These are phyloP conservation scores for Romanogobio albipinnatus DNA, from an alignment of 2,113 vertebrate genomes.

Conservation along the genomic window DNA sequence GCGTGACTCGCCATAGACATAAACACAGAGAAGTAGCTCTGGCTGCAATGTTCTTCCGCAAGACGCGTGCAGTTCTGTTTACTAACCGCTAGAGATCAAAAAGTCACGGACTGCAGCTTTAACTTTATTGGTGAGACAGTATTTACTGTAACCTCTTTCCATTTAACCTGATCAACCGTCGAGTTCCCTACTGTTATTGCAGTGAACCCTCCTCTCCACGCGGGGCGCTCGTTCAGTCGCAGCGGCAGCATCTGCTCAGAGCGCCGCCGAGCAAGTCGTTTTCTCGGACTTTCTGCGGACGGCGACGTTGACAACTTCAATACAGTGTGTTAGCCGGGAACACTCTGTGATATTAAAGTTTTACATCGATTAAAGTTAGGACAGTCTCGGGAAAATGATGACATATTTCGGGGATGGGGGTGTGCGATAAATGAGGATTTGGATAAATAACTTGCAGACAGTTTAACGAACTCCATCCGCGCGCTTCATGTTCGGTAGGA, in stretches of 20 bases:
- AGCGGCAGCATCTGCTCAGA: background rate
- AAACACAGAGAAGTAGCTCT: no score
- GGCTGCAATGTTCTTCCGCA: no score
- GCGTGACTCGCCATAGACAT: no score
- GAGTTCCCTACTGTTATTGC: no score
- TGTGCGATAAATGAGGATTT: background rate
- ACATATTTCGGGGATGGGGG: background rate
- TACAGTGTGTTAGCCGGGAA: background rate
- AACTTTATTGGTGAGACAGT: no score
- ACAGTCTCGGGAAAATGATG: background rate
- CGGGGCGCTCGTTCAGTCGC: slow-evolving; percentile 1
- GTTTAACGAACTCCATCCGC: slow-evolving; percentile 24
- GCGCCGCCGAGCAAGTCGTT: background rate
- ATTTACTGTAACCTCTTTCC: no score
- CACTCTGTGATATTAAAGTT: background rate
- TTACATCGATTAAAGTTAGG: background rate
- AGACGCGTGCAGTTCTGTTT: no score
- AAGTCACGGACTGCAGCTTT: no score
- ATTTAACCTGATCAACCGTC: no score
- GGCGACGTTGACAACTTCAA: background rate
- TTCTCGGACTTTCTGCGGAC: slow-evolving; percentile 55
- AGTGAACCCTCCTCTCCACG: slow-evolving; percentile 4
- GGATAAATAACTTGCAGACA: background rate
- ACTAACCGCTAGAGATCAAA: no score
- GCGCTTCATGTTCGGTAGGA: background rate